Percentiles rank a stretch among this genome's conserved stretches.
Conservation (phyloP, 2,113 vertebrate species). For the Protobothrops mucrosquamatus region DNA sequence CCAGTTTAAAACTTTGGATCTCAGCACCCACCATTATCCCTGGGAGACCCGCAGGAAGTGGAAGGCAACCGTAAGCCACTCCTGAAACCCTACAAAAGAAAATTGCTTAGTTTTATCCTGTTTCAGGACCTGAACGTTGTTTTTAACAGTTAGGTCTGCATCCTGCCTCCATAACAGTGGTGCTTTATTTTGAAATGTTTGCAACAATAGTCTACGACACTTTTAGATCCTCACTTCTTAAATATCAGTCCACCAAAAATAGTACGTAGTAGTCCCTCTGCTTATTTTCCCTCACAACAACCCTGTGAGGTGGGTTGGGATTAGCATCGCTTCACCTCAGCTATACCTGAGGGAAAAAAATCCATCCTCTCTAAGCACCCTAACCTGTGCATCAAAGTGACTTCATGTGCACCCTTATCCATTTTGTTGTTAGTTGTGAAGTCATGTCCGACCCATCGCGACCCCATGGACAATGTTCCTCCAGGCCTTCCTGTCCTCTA, state of each 20-base stretch:
- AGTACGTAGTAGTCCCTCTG: not conserved
- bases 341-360: not conserved
- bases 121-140: not conserved
- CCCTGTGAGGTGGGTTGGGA: not conserved
- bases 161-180: not conserved
- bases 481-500: too few species aligned
- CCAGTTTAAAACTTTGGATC: not conserved
- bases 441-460: too few species aligned
- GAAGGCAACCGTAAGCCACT: not conserved
- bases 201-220: not conserved
- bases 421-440: too few species aligned
- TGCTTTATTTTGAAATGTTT: not conserved
- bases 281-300: not conserved
- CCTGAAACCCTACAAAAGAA: not conserved
- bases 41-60: not conserved
- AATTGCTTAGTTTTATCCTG: not conserved
- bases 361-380: not conserved
- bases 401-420: not conserved
- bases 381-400: not conserved
- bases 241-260: not conserved
- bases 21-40: not conserved
- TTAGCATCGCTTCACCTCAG: not conserved
- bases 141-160: not conserved
- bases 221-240: not conserved
- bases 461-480: too few species aligned